Evolutionary conservation across 2,888 invertebrate species (phyloP).

Genomic region (Tetropium fuscum): DNA sequence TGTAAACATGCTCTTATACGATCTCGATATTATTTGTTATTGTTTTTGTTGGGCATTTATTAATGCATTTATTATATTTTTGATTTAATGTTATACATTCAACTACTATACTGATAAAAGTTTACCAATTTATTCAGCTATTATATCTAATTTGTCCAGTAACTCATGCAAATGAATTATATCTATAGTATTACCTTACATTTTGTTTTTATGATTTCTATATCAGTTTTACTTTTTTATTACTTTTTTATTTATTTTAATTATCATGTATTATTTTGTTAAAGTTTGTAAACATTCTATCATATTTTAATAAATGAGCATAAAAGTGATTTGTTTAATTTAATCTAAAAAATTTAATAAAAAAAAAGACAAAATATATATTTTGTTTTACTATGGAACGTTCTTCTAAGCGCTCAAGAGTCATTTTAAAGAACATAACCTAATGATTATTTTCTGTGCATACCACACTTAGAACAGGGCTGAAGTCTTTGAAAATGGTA

Average conservation of each 20-base stretch:
- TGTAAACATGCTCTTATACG: conserved; percentile 14
- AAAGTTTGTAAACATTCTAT: conserved; percentile 5
- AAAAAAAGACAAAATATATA: too few relatives aligned
- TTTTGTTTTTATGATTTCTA: background rate
- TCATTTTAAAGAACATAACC: too few relatives aligned
- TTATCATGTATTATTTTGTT: conserved; percentile 3
- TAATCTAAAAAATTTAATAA: too few relatives aligned
- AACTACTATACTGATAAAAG: too few relatives aligned
- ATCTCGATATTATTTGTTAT: conserved; percentile 15
- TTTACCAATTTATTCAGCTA: background rate
- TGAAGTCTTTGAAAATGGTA: too few relatives aligned
- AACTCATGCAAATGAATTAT: too few relatives aligned
- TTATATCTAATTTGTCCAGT: background rate
- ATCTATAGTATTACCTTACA: background rate
- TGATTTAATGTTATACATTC: background rate
- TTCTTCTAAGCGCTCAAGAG: too few relatives aligned
- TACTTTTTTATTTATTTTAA: conserved; percentile 4
- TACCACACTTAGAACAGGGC: too few relatives aligned
- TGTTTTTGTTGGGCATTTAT: conserved; percentile 9
- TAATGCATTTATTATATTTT: conserved; percentile 15
- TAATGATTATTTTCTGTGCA: too few relatives aligned
- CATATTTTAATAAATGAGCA: conserved; percentile 12
- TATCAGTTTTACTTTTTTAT: background rate
- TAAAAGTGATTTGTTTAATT: too few relatives aligned
- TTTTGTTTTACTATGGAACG: too few relatives aligned